Percentiles rank a stretch among this genome's conserved stretches.
phyloP scores from a whole-genome alignment of 2,797 vertebrate species.

The Heliangelus exortis region DNA sequence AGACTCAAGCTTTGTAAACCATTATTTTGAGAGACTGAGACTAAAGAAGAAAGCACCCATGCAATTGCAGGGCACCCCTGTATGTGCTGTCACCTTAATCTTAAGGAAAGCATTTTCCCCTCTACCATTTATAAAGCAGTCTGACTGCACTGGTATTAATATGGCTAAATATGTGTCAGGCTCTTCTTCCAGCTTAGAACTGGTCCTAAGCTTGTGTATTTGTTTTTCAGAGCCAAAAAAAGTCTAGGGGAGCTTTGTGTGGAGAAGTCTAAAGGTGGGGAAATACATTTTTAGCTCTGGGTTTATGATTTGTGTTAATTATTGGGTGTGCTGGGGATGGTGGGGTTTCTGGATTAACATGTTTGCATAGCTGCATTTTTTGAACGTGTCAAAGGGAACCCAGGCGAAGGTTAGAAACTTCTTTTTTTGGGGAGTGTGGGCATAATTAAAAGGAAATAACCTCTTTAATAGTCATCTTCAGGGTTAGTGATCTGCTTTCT shows the following conservation, averaged over 20 bases:
- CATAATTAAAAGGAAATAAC: constrained; percentile 61
- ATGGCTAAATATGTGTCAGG: background rate
- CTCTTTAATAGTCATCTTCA: constrained; percentile 41
- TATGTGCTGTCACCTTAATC: background rate
- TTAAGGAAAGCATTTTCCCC: background rate
- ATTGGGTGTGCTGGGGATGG: constrained; percentile 44
- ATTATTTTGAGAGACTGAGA: background rate
- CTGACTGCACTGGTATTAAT: background rate
- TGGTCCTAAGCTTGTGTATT: background rate
- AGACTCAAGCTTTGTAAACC: background rate
- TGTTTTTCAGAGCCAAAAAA: background rate
- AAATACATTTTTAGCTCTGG: constrained; percentile 49
- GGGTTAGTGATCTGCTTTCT: background rate
- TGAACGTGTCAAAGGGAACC: constrained; percentile 19
- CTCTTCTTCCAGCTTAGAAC: accelerated
- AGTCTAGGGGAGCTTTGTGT: background rate
- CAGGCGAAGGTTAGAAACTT: constrained; percentile 32
- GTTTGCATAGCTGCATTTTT: constrained; percentile 55
- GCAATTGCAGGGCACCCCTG: background rate
- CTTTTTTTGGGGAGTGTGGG: constrained; percentile 49
- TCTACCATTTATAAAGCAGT: background rate
- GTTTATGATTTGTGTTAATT: constrained; percentile 52
- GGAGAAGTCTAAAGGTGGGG: constrained; percentile 19
- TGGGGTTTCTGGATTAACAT: constrained; percentile 15
- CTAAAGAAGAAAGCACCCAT: background rate